phyloP scores from a whole-genome alignment of 2,797 vertebrate genomes.

The Otolemur crassicaudatus region DNA sequence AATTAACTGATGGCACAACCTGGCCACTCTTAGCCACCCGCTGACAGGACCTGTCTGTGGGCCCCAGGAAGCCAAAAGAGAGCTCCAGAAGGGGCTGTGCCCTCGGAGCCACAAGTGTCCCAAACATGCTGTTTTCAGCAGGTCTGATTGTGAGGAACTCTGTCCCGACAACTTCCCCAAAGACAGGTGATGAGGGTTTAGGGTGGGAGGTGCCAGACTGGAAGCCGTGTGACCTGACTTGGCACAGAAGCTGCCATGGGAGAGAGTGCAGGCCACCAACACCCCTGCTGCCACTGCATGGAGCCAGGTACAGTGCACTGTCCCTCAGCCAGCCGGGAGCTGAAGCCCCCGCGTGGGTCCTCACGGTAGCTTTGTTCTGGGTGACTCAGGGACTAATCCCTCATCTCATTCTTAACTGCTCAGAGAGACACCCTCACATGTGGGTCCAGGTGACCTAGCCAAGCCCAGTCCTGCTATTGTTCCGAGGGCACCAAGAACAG shows the following conservation, averaged over 20 bases:
- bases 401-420: accelerated
- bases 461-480: not conserved
- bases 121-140: slow-evolving; percentile 58
- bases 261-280: too few relatives aligned
- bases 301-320: too few relatives aligned
- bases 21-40: slow-evolving; percentile 79
- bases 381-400: not conserved
- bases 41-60: slow-evolving; percentile 77
- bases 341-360: not conserved
- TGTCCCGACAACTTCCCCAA: slow-evolving; percentile 35
- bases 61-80: slow-evolving; percentile 61
- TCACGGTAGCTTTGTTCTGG: accelerated
- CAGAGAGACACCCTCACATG: too few relatives aligned
- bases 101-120: slow-evolving; percentile 34
- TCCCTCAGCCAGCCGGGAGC: not conserved
- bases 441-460: not conserved
- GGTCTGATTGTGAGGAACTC: slow-evolving; percentile 73
- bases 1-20: slow-evolving; percentile 84
- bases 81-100: not conserved
- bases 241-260: not conserved
- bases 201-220: slow-evolving; percentile 73
- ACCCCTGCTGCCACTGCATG: too few relatives aligned
- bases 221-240: not conserved
- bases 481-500: not conserved
- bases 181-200: slow-evolving; percentile 62